Base-by-base conservation (phyloP, 2,797 vertebrate species). In the Neosilurus hyrtlii region DNA sequence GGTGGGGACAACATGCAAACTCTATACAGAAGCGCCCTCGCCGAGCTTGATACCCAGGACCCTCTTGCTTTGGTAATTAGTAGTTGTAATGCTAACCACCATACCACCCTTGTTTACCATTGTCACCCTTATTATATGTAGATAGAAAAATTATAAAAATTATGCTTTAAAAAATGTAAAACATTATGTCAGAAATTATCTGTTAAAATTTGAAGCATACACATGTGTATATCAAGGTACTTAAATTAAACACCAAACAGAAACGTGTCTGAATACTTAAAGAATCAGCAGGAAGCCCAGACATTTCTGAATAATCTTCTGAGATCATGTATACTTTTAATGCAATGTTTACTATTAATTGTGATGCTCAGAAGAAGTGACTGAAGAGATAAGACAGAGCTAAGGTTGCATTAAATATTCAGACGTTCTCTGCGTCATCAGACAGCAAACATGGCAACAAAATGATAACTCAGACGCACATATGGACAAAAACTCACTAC, bases 371-470 rank as follows among this genome's bases (percentile, higher is more conserved):
- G 24, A 54, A 68, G 8, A 20, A 68, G 35, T 22, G 18, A 68
- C 37, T 68, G 7, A 43, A 26, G 73, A 75, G 56, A 75, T 75
- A 75, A 75, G 73, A 37, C 56, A 83, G 83, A 61, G 81, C 88
- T 86, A 88, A 90, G 88, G 86, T 86, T 81, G 86, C 87, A 86
- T 90, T 82, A 90, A 90, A 84, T 89, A 54, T 79, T 86, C 86
- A 85, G 77, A 83, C 89, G 82, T 86, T 43, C 35, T n/a, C 30
- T 76, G 43, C 59, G 59, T 78, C 59, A 62, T 76, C 57, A 62
- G 61, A 78, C 83, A 73, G 9, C 10, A 63, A 11, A 11, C 15
- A 26, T n/a, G 24, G 43, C 57, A 75, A 54, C 77, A 82, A 86
- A 78, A 83, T 75, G 83, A 87, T 83, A 84, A 80, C 79, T 85